phyloP scores from a whole-genome alignment of 2,113 vertebrate genomes.

The Microcebus jonahi region DNA sequence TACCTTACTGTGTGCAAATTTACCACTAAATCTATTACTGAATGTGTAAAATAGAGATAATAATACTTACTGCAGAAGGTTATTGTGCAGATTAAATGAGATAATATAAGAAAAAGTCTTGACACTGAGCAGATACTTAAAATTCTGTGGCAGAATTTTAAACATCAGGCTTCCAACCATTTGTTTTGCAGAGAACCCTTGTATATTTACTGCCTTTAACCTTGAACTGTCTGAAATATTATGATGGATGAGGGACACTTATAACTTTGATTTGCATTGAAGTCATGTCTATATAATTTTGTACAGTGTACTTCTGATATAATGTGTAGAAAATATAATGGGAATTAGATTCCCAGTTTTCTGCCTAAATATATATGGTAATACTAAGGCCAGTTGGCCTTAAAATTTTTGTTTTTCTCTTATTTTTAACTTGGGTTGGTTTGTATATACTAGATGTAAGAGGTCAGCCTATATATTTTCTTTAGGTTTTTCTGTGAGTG shows the following conservation, averaged over 20 bases:
- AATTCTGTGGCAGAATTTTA: slow-evolving; percentile 34
- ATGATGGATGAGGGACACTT: background rate
- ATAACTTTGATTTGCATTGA: slow-evolving; percentile 4
- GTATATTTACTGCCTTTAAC: background rate
- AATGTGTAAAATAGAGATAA: background rate
- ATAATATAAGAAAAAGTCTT: slow-evolving; percentile 1
- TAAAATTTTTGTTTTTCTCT: background rate
- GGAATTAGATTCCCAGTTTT: background rate
- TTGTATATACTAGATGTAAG: background rate
- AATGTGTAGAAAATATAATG: background rate
- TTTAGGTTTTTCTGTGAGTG: background rate
- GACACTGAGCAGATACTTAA: background rate
- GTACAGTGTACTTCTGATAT: background rate
- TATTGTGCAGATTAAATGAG: background rate
- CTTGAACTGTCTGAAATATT: background rate
- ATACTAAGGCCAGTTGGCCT: background rate
- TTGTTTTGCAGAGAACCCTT: slow-evolving; percentile 9
- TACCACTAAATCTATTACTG: background rate
- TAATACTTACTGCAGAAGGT: background rate
- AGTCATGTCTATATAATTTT: background rate
- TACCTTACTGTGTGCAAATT: background rate
- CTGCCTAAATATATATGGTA: background rate
- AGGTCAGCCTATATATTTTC: background rate
- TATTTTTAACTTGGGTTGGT: background rate
- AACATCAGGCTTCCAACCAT: background rate